These are phyloP conservation scores for Macrotrachela quadricornifera DNA, from an alignment of 1,140 invertebrate genomes.

Conservation along the genomic window DNA sequence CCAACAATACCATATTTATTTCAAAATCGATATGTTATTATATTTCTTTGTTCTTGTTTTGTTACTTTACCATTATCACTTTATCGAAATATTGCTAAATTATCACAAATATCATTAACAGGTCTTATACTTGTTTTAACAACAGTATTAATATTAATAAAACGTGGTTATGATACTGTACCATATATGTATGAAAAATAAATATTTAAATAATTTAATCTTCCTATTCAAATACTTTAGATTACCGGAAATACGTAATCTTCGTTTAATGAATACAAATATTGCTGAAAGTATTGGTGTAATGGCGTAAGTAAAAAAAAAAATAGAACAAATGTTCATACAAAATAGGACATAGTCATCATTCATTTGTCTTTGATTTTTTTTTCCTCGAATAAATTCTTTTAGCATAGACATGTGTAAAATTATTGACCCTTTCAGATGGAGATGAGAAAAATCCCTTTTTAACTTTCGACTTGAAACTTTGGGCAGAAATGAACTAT, in stretches of 20 bases:
- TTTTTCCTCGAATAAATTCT: too few species aligned
- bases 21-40: too few species aligned
- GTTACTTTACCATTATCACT: conserved; percentile 59
- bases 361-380: neutral
- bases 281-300: neutral
- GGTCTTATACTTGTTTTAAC: conserved; percentile 51
- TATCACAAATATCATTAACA: conserved; percentile 44
- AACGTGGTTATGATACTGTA: neutral
- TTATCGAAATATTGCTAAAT: conserved; percentile 51
- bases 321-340: too few species aligned
- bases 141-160: conserved; percentile 28
- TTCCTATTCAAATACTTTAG: neutral
- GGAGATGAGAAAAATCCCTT: too few species aligned
- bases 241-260: neutral
- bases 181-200: neutral
- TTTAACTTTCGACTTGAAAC: too few species aligned
- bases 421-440: too few species aligned
- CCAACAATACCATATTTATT: too few species aligned
- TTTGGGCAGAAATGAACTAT: too few species aligned
- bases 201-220: too few species aligned
- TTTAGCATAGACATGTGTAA: too few species aligned
- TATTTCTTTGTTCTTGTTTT: conserved; percentile 13
- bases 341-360: neutral
- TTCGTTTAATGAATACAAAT: neutral
- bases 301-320: neutral